Percentiles rank a stretch among this genome's conserved stretches.
phyloP scores from a whole-genome alignment of 1,140 invertebrate species.

The Globodera ellingtonae region DNA sequence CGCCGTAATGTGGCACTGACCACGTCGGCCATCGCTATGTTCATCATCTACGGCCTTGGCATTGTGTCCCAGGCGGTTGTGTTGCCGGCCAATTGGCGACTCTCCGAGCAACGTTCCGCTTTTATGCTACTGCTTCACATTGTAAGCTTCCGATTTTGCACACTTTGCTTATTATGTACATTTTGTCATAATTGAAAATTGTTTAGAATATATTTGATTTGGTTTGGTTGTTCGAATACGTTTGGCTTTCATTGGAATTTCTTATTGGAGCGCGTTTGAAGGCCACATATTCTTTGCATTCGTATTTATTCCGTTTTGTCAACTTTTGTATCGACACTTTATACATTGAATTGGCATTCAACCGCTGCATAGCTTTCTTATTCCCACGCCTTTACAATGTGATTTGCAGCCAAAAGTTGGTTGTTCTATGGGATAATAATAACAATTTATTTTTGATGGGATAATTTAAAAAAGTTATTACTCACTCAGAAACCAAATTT shows the following conservation, averaged over 20 bases:
- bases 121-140: conserved; percentile 14
- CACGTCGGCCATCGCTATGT: background rate
- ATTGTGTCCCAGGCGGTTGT: conserved; percentile 13
- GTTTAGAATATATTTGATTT: conserved; percentile 19
- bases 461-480: no score
- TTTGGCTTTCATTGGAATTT: conserved; percentile 18
- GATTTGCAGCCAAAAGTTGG: conserved; percentile 5
- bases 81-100: conserved; percentile 10
- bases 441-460: no score
- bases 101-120: conserved; percentile 5
- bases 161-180: background rate
- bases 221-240: conserved; percentile 22
- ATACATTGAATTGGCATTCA: conserved; percentile 22
- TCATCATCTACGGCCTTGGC: conserved; percentile 17
- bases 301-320: conserved; percentile 20
- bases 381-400: conserved; percentile 5
- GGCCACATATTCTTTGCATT: background rate
- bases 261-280: background rate
- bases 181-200: background rate
- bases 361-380: conserved; percentile 13
- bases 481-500: no score
- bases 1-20: background rate
- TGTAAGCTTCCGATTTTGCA: background rate
- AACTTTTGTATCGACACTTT: conserved; percentile 25
- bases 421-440: background rate